A percentile compares a stretch with the other conserved stretches of the same genome.
These are phyloP conservation scores for Coreius guichenoti DNA, from an alignment of 2,797 vertebrate genomes.

Conservation along the genomic window DNA sequence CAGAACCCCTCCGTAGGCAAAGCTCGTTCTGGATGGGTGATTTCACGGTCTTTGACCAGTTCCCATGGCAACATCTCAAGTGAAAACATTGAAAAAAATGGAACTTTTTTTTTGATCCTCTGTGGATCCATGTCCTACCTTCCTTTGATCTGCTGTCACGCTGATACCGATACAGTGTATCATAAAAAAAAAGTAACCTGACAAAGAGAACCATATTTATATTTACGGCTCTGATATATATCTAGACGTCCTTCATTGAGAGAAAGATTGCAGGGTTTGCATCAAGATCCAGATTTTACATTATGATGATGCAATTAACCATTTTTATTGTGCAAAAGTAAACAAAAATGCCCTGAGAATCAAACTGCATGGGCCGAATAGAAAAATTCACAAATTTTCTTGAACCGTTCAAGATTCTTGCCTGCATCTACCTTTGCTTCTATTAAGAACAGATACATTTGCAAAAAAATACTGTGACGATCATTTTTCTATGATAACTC, in stretches of 20 bases:
- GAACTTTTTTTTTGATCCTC: slow-evolving; percentile 43
- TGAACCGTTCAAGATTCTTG: background rate
- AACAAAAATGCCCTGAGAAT: background rate
- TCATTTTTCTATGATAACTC: background rate
- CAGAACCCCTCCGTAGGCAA: slow-evolving; percentile 25
- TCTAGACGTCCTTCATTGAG: background rate
- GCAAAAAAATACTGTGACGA: background rate
- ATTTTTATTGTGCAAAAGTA: background rate
- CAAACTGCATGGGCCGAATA: background rate
- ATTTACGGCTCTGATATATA: background rate
- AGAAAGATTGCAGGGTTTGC: background rate
- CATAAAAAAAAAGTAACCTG: background rate
- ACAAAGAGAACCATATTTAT: background rate
- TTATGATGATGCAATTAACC: too few relatives aligned
- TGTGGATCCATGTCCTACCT: slow-evolving; percentile 18
- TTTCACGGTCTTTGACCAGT: slow-evolving; percentile 43
- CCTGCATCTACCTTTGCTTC: background rate
- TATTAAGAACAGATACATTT: background rate
- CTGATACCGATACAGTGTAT: background rate
- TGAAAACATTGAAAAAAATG: background rate
- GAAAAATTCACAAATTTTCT: background rate
- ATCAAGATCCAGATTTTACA: background rate
- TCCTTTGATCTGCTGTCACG: slow-evolving; percentile 23
- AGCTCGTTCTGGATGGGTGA: slow-evolving; percentile 37
- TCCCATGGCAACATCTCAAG: slow-evolving; percentile 57